Conservation (phyloP, 1,140 invertebrate genomes). For the Drosophila pandora region DNA sequence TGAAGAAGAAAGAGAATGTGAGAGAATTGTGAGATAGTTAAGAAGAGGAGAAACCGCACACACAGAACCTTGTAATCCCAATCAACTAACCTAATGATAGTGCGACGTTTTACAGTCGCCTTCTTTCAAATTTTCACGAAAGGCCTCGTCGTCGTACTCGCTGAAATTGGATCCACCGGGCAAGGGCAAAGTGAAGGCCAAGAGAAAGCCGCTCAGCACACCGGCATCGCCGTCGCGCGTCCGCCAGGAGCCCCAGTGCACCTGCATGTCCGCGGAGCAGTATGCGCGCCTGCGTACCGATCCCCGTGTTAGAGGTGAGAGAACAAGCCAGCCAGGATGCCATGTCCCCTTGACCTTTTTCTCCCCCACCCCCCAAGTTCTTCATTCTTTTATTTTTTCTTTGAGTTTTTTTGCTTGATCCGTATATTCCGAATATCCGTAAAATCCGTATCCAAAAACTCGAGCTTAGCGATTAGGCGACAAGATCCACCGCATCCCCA, state of each 20-base stretch:
- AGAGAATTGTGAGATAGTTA: conserved; percentile 32
- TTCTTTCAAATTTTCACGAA: conserved; percentile 98
- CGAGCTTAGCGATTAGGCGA: conserved; percentile 45
- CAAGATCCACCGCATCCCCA: conserved; percentile 71
- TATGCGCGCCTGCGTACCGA: conserved; percentile 94
- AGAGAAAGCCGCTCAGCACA: conserved; percentile 95
- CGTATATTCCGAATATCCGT: conserved; percentile 1
- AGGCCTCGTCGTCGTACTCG: conserved; percentile 98
- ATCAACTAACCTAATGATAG: conserved; percentile 85
- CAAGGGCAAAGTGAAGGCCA: conserved; percentile 92
- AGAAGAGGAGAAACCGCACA: conserved; percentile 77
- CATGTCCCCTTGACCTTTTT: background rate
- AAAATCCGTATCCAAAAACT: background rate
- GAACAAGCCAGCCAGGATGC: conserved; percentile 32
- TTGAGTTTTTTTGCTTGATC: conserved; percentile 18
- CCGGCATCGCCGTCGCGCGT: conserved; percentile 96
- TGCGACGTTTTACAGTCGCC: conserved; percentile 94
- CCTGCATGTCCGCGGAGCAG: conserved; percentile 97
- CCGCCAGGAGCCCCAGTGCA: conserved; percentile 93
- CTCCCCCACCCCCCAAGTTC: background rate
- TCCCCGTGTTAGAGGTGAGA: conserved; percentile 89
- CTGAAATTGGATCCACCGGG: conserved; percentile 95
- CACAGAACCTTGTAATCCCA: conserved; percentile 84
- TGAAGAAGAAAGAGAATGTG: conserved; percentile 5
- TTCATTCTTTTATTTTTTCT: background rate